Conservation (phyloP, 2,888 invertebrate species). For the Drosophila lacicola region DNA sequence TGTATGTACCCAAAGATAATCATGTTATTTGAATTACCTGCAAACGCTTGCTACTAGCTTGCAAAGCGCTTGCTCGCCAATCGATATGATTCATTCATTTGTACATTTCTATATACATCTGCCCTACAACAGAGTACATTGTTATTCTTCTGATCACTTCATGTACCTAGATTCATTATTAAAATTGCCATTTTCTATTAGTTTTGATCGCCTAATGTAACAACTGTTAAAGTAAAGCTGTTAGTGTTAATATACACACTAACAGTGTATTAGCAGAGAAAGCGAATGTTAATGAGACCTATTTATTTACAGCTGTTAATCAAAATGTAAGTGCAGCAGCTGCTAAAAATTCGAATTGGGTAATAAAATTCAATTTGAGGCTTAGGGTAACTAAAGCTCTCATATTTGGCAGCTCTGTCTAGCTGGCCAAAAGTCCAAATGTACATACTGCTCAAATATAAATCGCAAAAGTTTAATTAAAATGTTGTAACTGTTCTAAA, state of each 20-base stretch:
- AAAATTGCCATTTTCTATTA: neutral
- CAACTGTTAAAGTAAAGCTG: neutral
- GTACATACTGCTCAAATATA: neutral
- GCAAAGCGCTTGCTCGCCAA: conserved; percentile 28
- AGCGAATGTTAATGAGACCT: conserved; percentile 5
- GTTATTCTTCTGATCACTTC: conserved; percentile 29
- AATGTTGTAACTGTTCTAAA: neutral
- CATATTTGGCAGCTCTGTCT: no score
- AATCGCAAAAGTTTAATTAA: conserved; percentile 4
- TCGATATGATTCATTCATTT: conserved; percentile 48
- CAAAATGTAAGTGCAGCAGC: neutral
- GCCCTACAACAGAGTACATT: conserved; percentile 10
- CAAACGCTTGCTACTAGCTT: conserved; percentile 48
- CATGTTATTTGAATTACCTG: conserved; percentile 38
- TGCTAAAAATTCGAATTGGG: conserved; percentile 6
- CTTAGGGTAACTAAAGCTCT: no score
- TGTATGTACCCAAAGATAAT: conserved; percentile 32
- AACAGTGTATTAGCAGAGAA: conserved; percentile 8
- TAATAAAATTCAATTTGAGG: neutral
- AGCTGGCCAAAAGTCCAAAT: neutral
- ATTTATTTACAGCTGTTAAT: neutral
- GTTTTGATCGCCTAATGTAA: neutral
- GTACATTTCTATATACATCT: conserved; percentile 33
- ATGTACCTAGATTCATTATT: conserved; percentile 15
- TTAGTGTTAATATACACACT: neutral